Evolutionary conservation across 2,113 vertebrate species (phyloP).

Genomic region (Strix aluco): DNA sequence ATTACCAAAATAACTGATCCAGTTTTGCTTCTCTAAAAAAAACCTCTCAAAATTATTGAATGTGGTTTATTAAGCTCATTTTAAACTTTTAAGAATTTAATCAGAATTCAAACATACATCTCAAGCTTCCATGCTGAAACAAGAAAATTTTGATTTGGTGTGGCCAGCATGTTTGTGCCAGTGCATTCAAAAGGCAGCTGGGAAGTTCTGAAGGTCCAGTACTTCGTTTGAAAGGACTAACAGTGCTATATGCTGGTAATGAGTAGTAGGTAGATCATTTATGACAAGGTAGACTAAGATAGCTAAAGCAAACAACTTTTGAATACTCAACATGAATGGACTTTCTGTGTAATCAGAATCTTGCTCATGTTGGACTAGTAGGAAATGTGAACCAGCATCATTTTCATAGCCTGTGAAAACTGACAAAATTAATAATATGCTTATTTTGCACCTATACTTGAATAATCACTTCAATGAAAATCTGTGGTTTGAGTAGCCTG

Average conservation of each 20-base stretch:
- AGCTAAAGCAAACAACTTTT: background rate
- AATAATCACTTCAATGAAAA: background rate
- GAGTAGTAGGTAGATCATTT: background rate
- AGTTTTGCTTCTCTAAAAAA: background rate
- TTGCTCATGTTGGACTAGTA: background rate
- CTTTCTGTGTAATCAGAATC: background rate
- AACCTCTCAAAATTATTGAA: background rate
- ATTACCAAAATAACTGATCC: background rate
- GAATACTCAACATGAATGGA: background rate
- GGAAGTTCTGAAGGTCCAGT: background rate
- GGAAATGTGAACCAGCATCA: background rate
- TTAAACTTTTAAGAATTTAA: background rate
- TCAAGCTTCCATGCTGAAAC: background rate
- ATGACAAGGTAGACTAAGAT: background rate
- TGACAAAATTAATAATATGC: background rate
- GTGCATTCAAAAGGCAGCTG: background rate
- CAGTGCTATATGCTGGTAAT: background rate
- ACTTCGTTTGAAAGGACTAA: background rate
- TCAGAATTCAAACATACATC: background rate
- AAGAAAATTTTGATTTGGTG: background rate
- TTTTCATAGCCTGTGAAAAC: background rate
- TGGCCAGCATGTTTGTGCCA: background rate
- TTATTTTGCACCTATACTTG: background rate
- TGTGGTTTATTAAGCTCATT: background rate
- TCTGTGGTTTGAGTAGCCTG: background rate